phyloP scores from a whole-genome alignment of 2,888 invertebrate species.

The Drosophila paranaensis region DNA sequence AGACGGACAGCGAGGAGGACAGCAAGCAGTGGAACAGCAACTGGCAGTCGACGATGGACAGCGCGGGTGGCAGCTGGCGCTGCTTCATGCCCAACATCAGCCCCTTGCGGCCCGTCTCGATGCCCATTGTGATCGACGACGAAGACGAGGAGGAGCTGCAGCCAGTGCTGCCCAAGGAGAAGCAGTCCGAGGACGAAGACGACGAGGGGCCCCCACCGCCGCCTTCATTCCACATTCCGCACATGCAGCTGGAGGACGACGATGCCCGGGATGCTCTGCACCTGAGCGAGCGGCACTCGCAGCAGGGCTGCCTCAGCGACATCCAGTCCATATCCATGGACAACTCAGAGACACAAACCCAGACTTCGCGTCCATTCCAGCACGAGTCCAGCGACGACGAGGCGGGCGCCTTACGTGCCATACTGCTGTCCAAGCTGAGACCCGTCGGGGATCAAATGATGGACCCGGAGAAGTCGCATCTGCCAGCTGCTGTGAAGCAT shows the following conservation, averaged over 20 bases:
- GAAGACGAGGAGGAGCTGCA: constrained; percentile 36
- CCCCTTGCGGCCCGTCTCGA: constrained; percentile 59
- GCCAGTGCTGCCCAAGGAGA: background rate
- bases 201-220: constrained; percentile 66
- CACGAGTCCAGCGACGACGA: constrained; percentile 71
- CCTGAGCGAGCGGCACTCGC: constrained; percentile 49
- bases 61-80: constrained; percentile 61
- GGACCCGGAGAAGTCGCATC: background rate
- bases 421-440: constrained; percentile 77
- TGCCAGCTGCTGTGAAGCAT: background rate
- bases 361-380: constrained; percentile 18
- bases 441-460: background rate
- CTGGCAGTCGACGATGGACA: constrained; percentile 36
- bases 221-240: constrained; percentile 65
- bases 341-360: constrained; percentile 45
- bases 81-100: constrained; percentile 45
- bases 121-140: constrained; percentile 68
- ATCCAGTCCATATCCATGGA: constrained; percentile 74
- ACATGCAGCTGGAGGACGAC: constrained; percentile 58
- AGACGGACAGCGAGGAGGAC: constrained; percentile 82
- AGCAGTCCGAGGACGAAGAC: constrained; percentile 25
- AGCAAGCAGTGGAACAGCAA: constrained; percentile 44
- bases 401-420: constrained; percentile 80
- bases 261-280: constrained; percentile 68
- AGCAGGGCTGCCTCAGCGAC: constrained; percentile 46